These are phyloP conservation scores for Rhodophaea formosa DNA, from an alignment of 2,888 invertebrate genomes.

Conservation along the genomic window DNA sequence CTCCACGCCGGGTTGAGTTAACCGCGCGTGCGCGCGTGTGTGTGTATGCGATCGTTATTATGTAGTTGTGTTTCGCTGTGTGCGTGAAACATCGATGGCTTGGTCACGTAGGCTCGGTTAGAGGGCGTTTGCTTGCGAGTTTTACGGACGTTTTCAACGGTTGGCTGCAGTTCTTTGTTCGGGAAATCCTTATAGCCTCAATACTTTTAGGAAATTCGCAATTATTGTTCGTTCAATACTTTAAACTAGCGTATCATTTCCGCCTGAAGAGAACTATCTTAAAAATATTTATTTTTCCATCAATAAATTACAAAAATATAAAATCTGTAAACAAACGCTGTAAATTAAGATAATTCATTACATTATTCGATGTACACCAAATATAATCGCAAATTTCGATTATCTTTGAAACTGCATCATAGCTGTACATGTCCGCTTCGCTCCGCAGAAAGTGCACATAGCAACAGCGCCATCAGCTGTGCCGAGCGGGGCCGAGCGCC, in stretches of 20 bases:
- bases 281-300: not conserved
- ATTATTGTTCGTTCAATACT: not conserved
- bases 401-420: not conserved
- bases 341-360: not conserved
- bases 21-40: slow-evolving; percentile 60
- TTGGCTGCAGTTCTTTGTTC: slow-evolving; percentile 50
- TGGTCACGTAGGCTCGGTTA: slow-evolving; percentile 77
- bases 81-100: slow-evolving; percentile 59
- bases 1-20: slow-evolving; percentile 41
- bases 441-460: slow-evolving; percentile 60
- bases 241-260: not conserved
- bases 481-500: slow-evolving; percentile 50
- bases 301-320: not conserved
- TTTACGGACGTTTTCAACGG: slow-evolving; percentile 49
- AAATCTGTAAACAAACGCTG: not conserved
- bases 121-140: slow-evolving; percentile 46
- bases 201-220: not conserved
- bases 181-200: slow-evolving; percentile 7
- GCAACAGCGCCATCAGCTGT: slow-evolving; percentile 76
- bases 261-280: not conserved
- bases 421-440: slow-evolving; percentile 45
- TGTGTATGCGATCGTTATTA: slow-evolving; percentile 44
- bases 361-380: not conserved
- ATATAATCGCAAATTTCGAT: not conserved
- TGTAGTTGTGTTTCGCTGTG: slow-evolving; percentile 43